phyloP scores from a whole-genome alignment of 1,140 invertebrate genomes.

The Hyles euphorbiae region DNA sequence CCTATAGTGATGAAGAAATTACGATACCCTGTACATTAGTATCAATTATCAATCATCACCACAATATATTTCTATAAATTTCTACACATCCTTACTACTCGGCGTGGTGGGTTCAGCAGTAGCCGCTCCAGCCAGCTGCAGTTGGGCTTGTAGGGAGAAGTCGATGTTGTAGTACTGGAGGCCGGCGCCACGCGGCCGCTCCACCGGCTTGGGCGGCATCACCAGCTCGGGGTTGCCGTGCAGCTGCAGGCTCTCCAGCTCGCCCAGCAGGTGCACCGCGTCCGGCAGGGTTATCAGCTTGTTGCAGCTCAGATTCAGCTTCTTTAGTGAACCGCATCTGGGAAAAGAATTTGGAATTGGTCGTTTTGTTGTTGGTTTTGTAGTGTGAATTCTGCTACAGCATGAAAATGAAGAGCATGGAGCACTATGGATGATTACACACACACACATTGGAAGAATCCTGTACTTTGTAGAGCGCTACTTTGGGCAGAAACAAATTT shows the following conservation, averaged over 20 bases:
- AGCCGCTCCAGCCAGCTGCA: slow-evolving; percentile 93
- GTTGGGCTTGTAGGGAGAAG: slow-evolving; percentile 96
- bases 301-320: slow-evolving; percentile 95
- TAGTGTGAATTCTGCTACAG: too few species aligned
- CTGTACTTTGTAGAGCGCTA: too few species aligned
- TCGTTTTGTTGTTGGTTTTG: too few species aligned
- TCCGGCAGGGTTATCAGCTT: slow-evolving; percentile 97
- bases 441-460: too few species aligned
- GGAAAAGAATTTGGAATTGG: slow-evolving; percentile 6
- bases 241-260: slow-evolving; percentile 92
- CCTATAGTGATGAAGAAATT: too few species aligned
- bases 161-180: slow-evolving; percentile 99
- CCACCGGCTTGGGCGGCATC: slow-evolving; percentile 97
- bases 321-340: slow-evolving; percentile 97
- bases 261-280: slow-evolving; percentile 96
- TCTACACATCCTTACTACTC: slow-evolving; percentile 70
- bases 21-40: too few species aligned
- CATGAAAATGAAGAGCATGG: too few species aligned
- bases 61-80: too few species aligned
- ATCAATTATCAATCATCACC: too few species aligned
- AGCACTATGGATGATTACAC: too few species aligned
- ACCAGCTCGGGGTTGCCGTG: slow-evolving; percentile 96
- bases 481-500: too few species aligned
- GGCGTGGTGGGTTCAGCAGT: slow-evolving; percentile 83
- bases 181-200: slow-evolving; percentile 86